phyloP scores from a whole-genome alignment of 2,888 invertebrate genomes.

The Coecobrya sp. region DNA sequence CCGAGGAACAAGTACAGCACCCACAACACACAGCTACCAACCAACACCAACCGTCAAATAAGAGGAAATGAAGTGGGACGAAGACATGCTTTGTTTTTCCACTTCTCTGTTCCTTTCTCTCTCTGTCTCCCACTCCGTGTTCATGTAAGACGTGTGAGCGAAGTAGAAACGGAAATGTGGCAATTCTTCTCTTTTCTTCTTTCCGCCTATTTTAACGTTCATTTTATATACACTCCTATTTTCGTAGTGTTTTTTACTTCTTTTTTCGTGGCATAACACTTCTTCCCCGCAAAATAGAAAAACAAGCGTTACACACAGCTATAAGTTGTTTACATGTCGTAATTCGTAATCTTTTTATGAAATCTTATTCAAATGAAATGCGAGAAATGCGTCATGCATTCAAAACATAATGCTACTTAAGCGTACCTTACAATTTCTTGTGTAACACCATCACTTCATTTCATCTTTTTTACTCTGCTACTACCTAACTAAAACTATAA shows the following conservation, averaged over 20 bases:
- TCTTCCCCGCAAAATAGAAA: not conserved
- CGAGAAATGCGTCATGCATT: not conserved
- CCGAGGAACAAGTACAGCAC: constrained; percentile 17
- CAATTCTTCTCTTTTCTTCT: constrained; percentile 65
- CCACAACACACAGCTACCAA: not conserved
- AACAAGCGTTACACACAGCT: not conserved
- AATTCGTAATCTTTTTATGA: constrained; percentile 67
- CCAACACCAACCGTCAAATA: not conserved
- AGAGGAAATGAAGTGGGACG: constrained; percentile 63
- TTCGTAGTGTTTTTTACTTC: not conserved
- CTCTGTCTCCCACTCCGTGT: not conserved
- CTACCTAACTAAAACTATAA: not conserved
- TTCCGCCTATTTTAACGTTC: constrained; percentile 52
- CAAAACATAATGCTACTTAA: no score
- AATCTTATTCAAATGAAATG: constrained; percentile 59
- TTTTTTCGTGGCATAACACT: not conserved
- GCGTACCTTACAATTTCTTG: not conserved
- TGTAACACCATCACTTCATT: not conserved
- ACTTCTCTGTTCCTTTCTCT: not conserved
- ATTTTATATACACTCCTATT: not conserved
- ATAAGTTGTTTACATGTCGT: constrained; percentile 58
- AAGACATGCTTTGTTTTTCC: constrained; percentile 61
- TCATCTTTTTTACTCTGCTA: not conserved
- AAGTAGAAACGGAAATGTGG: constrained; percentile 70
- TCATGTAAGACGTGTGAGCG: constrained; percentile 16